Evolutionary conservation across 2,888 invertebrate genomes (phyloP), one percentile per base, ranked within the genome.

Genomic region (Epinotia nisella): DNA sequence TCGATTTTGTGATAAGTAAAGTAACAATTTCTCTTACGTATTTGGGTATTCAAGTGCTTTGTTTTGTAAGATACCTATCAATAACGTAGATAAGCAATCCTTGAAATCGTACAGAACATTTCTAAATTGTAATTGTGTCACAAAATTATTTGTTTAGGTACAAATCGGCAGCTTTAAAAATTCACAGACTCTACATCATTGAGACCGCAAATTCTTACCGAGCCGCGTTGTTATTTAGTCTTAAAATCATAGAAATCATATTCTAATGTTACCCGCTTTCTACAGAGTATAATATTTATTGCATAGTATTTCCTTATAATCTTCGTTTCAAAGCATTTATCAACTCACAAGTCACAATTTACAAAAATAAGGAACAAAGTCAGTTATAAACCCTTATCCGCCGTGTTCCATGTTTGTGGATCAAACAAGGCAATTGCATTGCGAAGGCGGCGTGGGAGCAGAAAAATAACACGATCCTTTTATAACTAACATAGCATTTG

Each of bases 1-100:
- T 56, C 61, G 61, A 56, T 56, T 67, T 45, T 21, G 49, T 17
- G 67, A 72, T 72, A n/a, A n/a, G n/a, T n/a, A 58, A 71, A 67
- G 56, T 61, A 49, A 55, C 45, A 45, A 67, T 67, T 67, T 72
- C 71, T 55, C 61, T 49, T 39, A 21, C 67, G 24, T 29, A 56
- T 68, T 72, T 67, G 55, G 56, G 55, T 67, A 24, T 55, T 67
- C n/a, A 66, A 56, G 62, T 35, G 61, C 41, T 29, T 71, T 71
- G 67, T 67, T 61, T 51, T 39, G 53, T 53, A 71, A 66, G n/a
- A 24, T 39, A n/a, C n/a, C n/a, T 13, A 1, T 5, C 4, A 11
- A n/a, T 15, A 21, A 45, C 3, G 11, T 15, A 21, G 7, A 21
- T 21, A 61, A 21, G 17, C n/a, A 13, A 4, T 5, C 60, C 3